Evolutionary conservation across 2,888 invertebrate species (phyloP), one percentile per base, ranked within the genome.

Genomic region (Chrysolina haemoptera): DNA sequence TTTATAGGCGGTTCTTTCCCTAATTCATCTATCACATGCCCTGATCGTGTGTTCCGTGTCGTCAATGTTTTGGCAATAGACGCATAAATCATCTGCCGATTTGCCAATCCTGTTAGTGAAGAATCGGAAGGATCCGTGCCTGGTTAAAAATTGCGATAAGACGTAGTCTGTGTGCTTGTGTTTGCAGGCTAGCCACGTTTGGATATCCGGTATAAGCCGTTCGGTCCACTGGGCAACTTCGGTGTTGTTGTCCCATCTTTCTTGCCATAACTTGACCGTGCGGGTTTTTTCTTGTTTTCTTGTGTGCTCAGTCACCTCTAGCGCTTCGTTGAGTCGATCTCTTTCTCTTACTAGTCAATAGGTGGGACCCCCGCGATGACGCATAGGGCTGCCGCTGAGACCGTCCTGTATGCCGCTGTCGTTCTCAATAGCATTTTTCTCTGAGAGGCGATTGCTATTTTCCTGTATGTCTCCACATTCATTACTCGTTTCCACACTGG

Each of bases 381-480:
- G 53, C 66, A 71, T 22, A 70, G 46, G 4, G 77, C 72, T 5
- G 50, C 69, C 5, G 69, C 67, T 43, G 74, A 73, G 22, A 65
- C 71, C 3, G 76, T 77, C n/a, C 73, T 22, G n/a, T 79, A 77
- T 20, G 72, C 74, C 22, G 66, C 40, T 53, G 68, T 62, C 14
- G 73, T 62, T 55, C 70, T 53, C 16, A 73, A 55, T 12, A 74
- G 55, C 40, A 66, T 62, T 59, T 55, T 64, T 41, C 76, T 70
- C 40, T 76, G 74, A 6, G 62, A 12, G 11, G 64, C 67, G 12
- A 65, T 46, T 16, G 71, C 10, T 69, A 69, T 62, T 1, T 72
- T 53, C 18, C 41, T 53, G 68, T 76, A 63, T 55, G 50, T 68
- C 12, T 69, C 46, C 2, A 69, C 59, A 18, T 43, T 53, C n/a